A percentile compares a stretch with the other conserved stretches of the same genome.
phyloP scores from a whole-genome alignment of 2,888 invertebrate genomes.

The Myopa tessellatipennis region DNA sequence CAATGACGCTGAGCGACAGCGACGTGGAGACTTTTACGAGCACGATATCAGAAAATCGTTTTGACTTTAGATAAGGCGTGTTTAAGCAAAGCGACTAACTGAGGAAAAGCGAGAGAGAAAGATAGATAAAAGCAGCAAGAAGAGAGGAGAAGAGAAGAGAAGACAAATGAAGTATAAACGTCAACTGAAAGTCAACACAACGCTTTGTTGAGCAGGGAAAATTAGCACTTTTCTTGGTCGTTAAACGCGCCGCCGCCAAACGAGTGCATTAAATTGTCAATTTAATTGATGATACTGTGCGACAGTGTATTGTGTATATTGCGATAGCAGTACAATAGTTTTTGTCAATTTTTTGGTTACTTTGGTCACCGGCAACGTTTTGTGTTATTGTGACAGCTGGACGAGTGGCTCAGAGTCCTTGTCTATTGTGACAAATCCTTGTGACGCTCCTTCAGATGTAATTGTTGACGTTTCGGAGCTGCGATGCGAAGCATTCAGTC shows the following conservation, averaged over 20 bases:
- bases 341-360: neutral
- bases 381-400: neutral
- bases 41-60: constrained; percentile 24
- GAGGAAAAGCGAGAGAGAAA: neutral
- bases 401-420: neutral
- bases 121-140: neutral
- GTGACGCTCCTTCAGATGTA: neutral
- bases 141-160: neutral
- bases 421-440: neutral
- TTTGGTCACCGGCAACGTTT: neutral
- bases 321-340: neutral
- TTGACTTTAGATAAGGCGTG: constrained; percentile 36
- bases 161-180: neutral
- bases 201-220: no score
- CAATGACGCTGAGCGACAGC: constrained; percentile 39
- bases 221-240: neutral
- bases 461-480: no score
- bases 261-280: constrained; percentile 11
- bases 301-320: neutral
- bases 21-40: neutral
- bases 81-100: no score
- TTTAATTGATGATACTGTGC: constrained; percentile 8
- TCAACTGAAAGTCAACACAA: no score
- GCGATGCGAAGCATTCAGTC: no score
- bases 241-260: neutral